Conservation (phyloP, 2,888 invertebrate genomes). For the Perdita meconis region DNA sequence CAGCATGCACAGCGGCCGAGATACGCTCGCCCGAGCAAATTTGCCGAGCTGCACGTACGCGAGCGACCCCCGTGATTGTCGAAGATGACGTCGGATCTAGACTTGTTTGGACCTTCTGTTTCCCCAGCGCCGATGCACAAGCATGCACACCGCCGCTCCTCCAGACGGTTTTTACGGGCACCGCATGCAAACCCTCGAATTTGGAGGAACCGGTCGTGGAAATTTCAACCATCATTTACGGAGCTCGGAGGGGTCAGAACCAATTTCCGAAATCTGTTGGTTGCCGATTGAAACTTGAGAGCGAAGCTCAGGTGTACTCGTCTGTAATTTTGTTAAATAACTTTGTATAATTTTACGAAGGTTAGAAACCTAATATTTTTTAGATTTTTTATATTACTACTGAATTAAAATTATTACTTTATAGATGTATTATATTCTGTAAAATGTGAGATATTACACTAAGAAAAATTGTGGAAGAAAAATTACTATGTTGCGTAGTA, state of each 20-base stretch:
- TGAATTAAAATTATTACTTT: too few relatives aligned
- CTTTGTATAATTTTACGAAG: too few relatives aligned
- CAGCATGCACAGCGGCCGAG: conserved; percentile 44
- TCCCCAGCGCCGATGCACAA: conserved; percentile 32
- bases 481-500: too few relatives aligned
- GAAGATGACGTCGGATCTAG: conserved; percentile 61
- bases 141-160: conserved; percentile 53
- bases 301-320: too few relatives aligned
- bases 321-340: too few relatives aligned
- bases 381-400: too few relatives aligned
- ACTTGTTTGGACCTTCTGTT: conserved; percentile 63
- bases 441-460: too few relatives aligned
- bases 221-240: background rate
- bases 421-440: too few relatives aligned
- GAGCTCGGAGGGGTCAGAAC: background rate
- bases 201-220: conserved; percentile 26
- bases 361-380: too few relatives aligned
- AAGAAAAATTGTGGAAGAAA: too few relatives aligned
- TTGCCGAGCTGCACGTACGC: conserved; percentile 64
- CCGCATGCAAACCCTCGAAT: conserved; percentile 49
- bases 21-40: conserved; percentile 61
- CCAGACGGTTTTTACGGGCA: conserved; percentile 69
- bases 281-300: background rate
- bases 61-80: conserved; percentile 60
- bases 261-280: background rate